phyloP scores from a whole-genome alignment of 2,888 invertebrate species.

The Lamproptera curius region DNA sequence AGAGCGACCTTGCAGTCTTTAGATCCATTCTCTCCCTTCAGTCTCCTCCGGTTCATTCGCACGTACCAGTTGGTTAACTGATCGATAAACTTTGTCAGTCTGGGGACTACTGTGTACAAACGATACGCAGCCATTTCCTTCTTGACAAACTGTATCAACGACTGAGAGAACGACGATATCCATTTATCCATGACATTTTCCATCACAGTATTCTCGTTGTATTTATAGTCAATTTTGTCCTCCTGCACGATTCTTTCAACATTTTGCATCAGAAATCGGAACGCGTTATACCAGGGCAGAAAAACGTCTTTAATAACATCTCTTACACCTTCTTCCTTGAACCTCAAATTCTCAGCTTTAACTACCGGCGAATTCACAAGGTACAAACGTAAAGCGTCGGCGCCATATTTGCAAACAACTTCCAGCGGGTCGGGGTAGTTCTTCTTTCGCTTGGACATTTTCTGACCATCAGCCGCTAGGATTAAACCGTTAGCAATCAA shows the following conservation, averaged over 20 bases:
- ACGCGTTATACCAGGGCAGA: constrained; percentile 97
- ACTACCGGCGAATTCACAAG: constrained; percentile 99
- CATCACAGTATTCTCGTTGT: constrained; percentile 71
- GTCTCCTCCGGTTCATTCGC: constrained; percentile 94
- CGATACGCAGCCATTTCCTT: constrained; percentile 97
- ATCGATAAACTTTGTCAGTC: constrained; percentile 96
- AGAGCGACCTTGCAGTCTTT: constrained; percentile 91
- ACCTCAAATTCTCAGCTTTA: constrained; percentile 95
- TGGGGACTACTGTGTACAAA: constrained; percentile 96
- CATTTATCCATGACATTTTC: constrained; percentile 97
- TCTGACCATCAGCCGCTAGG: constrained; percentile 97
- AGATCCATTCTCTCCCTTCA: constrained; percentile 93
- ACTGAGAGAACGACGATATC: constrained; percentile 98
- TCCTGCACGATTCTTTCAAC: constrained; percentile 88
- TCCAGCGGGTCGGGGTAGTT: constrained; percentile 99
- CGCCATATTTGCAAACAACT: constrained; percentile 94
- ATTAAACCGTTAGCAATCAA: constrained; percentile 97
- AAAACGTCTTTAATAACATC: constrained; percentile 98
- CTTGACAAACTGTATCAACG: constrained; percentile 90
- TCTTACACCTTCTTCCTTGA: constrained; percentile 97
- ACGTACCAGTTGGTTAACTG: constrained; percentile 99
- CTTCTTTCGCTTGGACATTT: constrained; percentile 99
- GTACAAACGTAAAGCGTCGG: constrained; percentile 97
- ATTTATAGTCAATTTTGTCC: constrained; percentile 74
- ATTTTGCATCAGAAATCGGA: constrained; percentile 96